A percentile compares a stretch with the other conserved stretches of the same genome.
Conservation (phyloP, 2,797 vertebrate species). For the Xiphorhynchus erythropygius region DNA sequence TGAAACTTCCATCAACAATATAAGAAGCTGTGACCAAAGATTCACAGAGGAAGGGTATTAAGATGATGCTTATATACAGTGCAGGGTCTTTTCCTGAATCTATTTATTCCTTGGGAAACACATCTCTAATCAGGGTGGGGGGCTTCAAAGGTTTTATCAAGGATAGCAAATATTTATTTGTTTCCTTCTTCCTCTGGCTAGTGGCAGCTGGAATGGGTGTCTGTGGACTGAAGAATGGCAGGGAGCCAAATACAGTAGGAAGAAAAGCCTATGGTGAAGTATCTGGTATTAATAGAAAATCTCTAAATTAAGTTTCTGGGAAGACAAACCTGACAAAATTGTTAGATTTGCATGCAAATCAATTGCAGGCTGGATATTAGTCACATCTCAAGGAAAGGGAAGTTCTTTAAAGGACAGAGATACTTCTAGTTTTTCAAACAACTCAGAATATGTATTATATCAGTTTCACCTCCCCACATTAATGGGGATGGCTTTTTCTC, state of each 20-base stretch:
- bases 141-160: not conserved
- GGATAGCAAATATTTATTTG: not conserved
- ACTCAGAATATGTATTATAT: not conserved
- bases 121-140: not conserved
- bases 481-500: not conserved
- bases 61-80: not conserved
- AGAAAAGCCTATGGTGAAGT: not conserved
- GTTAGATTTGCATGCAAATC: constrained; percentile 1
- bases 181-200: not conserved
- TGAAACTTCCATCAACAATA: not conserved
- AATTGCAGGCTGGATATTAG: not conserved
- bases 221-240: constrained; percentile 5
- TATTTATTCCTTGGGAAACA: not conserved
- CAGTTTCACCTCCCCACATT: not conserved
- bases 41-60: not conserved
- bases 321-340: constrained; percentile 31
- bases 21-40: not conserved
- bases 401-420: not conserved
- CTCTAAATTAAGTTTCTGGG: constrained; percentile 47
- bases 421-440: not conserved
- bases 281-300: constrained; percentile 59
- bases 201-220: not conserved
- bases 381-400: not conserved
- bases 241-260: constrained; percentile 27
- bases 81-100: not conserved